Evolutionary conservation across 2,113 vertebrate genomes (phyloP).

Genomic region (Centropristis striata): DNA sequence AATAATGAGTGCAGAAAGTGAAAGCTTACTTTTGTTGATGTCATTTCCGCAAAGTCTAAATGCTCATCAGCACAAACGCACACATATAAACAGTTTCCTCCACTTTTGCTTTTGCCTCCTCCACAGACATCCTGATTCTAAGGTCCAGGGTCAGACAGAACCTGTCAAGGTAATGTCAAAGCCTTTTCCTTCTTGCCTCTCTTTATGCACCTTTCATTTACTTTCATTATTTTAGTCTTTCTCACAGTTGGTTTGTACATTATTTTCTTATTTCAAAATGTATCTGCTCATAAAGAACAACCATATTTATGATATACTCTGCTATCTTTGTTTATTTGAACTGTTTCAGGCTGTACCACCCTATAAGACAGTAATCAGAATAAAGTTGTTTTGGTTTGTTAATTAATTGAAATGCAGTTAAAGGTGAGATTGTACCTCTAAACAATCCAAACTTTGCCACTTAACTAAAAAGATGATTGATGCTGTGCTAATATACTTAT

Average conservation of each 20-base stretch:
- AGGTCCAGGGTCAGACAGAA: slow-evolving; percentile 51
- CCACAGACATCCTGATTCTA: slow-evolving; percentile 66
- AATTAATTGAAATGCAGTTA: neutral
- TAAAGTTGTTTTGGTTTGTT: no score
- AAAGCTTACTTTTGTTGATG: slow-evolving; percentile 10
- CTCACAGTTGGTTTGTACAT: neutral
- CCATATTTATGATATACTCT: neutral
- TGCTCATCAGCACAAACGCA: neutral
- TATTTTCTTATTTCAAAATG: neutral
- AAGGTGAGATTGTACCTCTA: neutral
- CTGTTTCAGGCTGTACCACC: neutral
- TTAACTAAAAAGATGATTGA: neutral
- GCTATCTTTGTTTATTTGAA: no score
- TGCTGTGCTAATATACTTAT: neutral
- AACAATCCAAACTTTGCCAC: neutral
- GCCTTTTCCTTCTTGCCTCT: neutral
- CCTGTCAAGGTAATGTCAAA: slow-evolving; percentile 31
- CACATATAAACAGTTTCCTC: neutral
- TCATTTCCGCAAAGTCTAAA: slow-evolving; percentile 23
- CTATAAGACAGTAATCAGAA: neutral
- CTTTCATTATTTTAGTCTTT: neutral
- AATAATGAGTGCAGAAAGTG: neutral
- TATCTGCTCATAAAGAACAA: neutral
- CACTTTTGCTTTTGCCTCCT: slow-evolving; percentile 80
- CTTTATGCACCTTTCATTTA: slow-evolving; percentile 1